Evolutionary conservation across 1,140 invertebrate genomes (phyloP), one percentile per base, ranked within the genome.

Genomic region (Drosophila parabipectinata): DNA sequence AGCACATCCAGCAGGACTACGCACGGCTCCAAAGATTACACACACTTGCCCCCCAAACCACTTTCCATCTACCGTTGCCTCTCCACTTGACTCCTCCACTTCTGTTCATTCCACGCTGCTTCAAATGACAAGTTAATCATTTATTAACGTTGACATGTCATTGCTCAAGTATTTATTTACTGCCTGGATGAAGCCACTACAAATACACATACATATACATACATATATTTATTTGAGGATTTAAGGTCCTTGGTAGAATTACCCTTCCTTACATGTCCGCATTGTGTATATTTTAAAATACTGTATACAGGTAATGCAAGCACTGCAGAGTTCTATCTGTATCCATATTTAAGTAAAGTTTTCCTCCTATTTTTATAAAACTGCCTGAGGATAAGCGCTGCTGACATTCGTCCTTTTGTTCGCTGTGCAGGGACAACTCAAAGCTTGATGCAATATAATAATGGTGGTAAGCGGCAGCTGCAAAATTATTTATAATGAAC

Each of bases 401-500:
- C 39, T 41, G 4, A 14, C 39, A 41, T 41, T n/a, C 39, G 14
- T 9, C 10, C 10, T 8, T n/a, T 24, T 28, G 61, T n/a, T 30
- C 9, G 28, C 18, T 30, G 5, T 50, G 41, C 41, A 28, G 8
- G 18, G 4, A 26, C 4, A 7, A 48, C 10, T 15, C 63, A 18
- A 37, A 69, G 30, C n/a, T 15, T 39, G 30, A 32, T 59, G 56
- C 52, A 62, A 67, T 62, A 60, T 48, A 66, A 56, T 74, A 44
- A 77, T 34, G 47, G 54, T 45, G 52, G 57, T 53, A 72, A 72
- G 67, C 67, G 69, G 67, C 67, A 82, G 82, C 60, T 82, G 62
- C 71, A 82, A 87, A 87, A 87, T 88, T 88, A 87, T 88, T 83
- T 83, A 88, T 87, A 79, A 87, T 87, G 79, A 87, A 83, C 84